These are phyloP conservation scores for Drosophila pseudoobscura DNA, from an alignment of 1,140 invertebrate genomes.

Conservation along the genomic window DNA sequence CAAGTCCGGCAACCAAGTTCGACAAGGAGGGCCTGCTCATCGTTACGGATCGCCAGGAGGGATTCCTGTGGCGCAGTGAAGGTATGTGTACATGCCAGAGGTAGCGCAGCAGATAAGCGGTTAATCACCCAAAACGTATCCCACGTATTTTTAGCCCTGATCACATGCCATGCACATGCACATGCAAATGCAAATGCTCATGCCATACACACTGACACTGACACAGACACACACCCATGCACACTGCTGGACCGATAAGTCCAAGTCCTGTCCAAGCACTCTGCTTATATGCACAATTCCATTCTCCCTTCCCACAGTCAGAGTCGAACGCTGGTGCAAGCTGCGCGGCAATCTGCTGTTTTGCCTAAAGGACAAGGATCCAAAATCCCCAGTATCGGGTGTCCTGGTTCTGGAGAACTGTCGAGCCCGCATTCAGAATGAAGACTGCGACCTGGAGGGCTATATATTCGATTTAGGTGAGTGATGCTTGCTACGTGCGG, in stretches of 20 bases:
- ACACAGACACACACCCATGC: conserved; percentile 1
- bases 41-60: conserved; percentile 94
- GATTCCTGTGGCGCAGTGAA: conserved; percentile 95
- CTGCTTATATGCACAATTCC: conserved; percentile 55
- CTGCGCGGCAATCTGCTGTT: conserved; percentile 96
- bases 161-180: conserved; percentile 2
- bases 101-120: neutral
- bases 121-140: neutral
- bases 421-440: conserved; percentile 84
- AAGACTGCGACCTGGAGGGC: conserved; percentile 85
- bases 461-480: conserved; percentile 88
- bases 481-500: conserved; percentile 5
- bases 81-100: conserved; percentile 90
- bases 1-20: conserved; percentile 93
- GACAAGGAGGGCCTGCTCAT: conserved; percentile 95
- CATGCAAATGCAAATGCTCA: neutral
- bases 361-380: conserved; percentile 95
- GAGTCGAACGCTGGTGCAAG: conserved; percentile 94
- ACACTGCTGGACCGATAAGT: conserved; percentile 1
- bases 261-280: conserved; percentile 16
- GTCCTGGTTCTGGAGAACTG: conserved; percentile 95
- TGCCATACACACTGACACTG: neutral
- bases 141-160: no score
- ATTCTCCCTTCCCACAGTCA: conserved; percentile 86
- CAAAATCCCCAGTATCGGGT: conserved; percentile 93